phyloP scores from a whole-genome alignment of 2,113 vertebrate genomes.

The Proterorhinus semilunaris region DNA sequence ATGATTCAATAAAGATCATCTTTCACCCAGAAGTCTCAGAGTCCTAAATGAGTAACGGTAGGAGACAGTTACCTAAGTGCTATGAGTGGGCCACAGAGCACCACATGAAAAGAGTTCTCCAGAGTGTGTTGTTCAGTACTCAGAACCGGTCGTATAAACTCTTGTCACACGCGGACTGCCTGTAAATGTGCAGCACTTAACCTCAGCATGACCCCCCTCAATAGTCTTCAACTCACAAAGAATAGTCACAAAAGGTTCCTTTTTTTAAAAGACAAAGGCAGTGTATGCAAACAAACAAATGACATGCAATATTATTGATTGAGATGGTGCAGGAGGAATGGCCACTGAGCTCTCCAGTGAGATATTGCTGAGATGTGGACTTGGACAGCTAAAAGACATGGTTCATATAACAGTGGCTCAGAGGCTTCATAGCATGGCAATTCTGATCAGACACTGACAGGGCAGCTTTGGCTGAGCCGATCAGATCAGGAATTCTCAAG shows the following conservation, averaged over 20 bases:
- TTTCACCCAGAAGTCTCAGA: conserved; percentile 30
- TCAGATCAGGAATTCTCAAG: too few species aligned
- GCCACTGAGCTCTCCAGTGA: not conserved
- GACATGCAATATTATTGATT: not conserved
- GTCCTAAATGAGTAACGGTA: conserved; percentile 43
- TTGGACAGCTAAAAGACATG: not conserved
- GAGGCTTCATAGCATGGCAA: too few species aligned
- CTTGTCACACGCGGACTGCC: conserved; percentile 33
- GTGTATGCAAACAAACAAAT: not conserved
- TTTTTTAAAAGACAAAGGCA: not conserved
- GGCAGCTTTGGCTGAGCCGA: too few species aligned
- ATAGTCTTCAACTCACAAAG: conserved; percentile 5
- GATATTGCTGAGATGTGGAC: not conserved
- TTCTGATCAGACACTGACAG: too few species aligned
- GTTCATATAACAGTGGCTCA: not conserved
- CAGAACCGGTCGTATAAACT: conserved; percentile 33
- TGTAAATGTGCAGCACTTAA: conserved; percentile 26
- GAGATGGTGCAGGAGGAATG: not conserved
- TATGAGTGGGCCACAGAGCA: conserved; percentile 40
- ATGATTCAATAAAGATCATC: conserved; percentile 68
- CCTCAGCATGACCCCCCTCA: conserved; percentile 27
- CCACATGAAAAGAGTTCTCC: conserved; percentile 50
- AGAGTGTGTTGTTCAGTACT: conserved; percentile 38
- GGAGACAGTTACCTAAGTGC: conserved; percentile 50
- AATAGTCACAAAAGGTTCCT: conserved; percentile 13